Evolutionary conservation across 2,797 vertebrate genomes (phyloP), one percentile per base, ranked within the genome.

Genomic region (Clarias fuscus): DNA sequence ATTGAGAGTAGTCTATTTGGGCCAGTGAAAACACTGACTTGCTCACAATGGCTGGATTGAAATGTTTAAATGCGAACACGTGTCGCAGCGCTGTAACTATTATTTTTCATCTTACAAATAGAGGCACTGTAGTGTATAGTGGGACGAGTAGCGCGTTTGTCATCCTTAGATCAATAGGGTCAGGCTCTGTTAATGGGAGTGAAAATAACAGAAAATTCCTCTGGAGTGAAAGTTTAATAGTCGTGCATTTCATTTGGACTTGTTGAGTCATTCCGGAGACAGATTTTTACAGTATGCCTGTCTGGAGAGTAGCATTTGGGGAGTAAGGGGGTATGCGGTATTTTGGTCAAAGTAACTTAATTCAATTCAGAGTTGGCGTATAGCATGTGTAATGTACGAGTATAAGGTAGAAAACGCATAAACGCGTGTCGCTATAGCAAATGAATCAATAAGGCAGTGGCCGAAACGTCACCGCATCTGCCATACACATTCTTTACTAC

Each of bases 31-130:
- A 87, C 87, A 84, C 15, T 70, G 72, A 79, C 53, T 56, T 20
- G 53, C 37, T 75, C 33, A 86, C 85, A 85, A 84, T 67, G 84
- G 58, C 22, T 40, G 75, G 33, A 76, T 85, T 90, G 76, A 88
- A 75, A 81, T 13, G 61, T 85, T 72, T 85, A 84, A 84, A 82
- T 72, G 73, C 80, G 53, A 76, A 71, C 82, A 83, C 58, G 14
- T 84, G 88, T 78, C 86, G 61, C 48, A 30, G 58, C 62, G 71
- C 86, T 77, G 83, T 79, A 53, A 79, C 76, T 37, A 40, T 84
- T 78, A 83, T 86, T 81, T 79, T 76, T 78, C 33, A 58, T 79
- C 76, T 71, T 85, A 73, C 78, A 68, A 88, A 67, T 73, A 62
- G 82, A 84, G 37, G 84, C 88, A 80, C 59, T 62, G 24, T 64